Base-by-base conservation (phyloP, 2,797 vertebrate species). In the Channa striata region DNA sequence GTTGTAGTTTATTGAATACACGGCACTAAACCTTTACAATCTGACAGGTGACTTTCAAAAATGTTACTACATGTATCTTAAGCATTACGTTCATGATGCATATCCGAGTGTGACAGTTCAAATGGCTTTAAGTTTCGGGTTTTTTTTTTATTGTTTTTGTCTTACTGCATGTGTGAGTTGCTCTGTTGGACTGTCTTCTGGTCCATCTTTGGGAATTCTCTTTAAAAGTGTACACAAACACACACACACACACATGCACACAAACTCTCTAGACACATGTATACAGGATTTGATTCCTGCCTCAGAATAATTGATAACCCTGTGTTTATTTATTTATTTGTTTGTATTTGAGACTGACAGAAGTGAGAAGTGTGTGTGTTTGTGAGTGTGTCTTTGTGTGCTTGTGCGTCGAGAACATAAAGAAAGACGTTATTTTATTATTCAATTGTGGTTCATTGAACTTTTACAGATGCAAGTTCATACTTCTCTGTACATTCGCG, bases 321-420 rank as follows among this genome's bases (percentile, higher is more conserved):
- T 87, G 77, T 89, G 85, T 91, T 93, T 74, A 92, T 90, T 94
- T 93, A 93, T 93, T 93, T 91, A 92, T 93, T 88, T 92, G 89
- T 93, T 92, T 93, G 89, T 91, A 87, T 93, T 93, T 90, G 80
- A 89, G 78, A 65, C 78, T 78, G 84, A 82, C 81, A 85, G 82
- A 82, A 80, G 68, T 64, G 70, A 72, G 71, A 61, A 48, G 68
- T 74, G 58, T 73, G 58, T 73, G 72, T 77, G 62, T 81, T 37
- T 77, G 76, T 57, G 63, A 39, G 44, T 33, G 34, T 74, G 58
- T 47, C n/a, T 67, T 21, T 49, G 46, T 62, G 68, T 40, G 51
- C 11, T 3, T 40, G 40, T 66, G 65, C 20, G 37, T 5, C 4
- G 51, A 54, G 68, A 21, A 52, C 46, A 25, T 36, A 16, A 50